Evolutionary conservation across 2,797 vertebrate species (phyloP).

Genomic region (Myripristis jacobus): DNA sequence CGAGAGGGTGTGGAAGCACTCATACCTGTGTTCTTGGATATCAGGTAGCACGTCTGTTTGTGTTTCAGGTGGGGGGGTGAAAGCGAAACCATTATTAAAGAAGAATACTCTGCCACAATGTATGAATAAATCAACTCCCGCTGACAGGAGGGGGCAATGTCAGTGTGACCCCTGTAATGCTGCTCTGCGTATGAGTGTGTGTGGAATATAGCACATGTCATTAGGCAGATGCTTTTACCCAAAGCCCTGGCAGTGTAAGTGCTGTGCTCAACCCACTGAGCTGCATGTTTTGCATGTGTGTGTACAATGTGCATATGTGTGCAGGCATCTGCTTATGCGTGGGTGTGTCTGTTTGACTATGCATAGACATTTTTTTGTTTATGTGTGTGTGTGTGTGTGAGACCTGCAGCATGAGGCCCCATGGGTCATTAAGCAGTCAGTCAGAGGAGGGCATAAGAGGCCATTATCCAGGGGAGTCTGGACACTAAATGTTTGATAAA

Average conservation of each 20-base stretch:
- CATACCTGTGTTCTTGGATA: conserved; percentile 28
- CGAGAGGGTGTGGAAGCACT: conserved; percentile 1
- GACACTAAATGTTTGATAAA: conserved; percentile 74
- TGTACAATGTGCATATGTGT: background rate
- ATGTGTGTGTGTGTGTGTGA: conserved; percentile 20
- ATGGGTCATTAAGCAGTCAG: conserved; percentile 68
- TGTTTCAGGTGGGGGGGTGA: conserved; percentile 65
- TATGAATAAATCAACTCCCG: conserved; percentile 65
- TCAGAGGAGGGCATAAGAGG: conserved; percentile 58
- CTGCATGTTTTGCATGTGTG: conserved; percentile 1
- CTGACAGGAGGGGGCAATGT: conserved; percentile 26
- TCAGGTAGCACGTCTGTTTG: conserved; percentile 61
- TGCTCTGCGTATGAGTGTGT: conserved; percentile 11
- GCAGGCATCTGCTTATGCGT: background rate
- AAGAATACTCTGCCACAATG: conserved; percentile 42
- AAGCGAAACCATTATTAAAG: conserved; percentile 72
- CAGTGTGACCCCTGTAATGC: conserved; percentile 19
- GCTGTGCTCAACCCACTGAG: background rate
- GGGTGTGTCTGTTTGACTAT: too few relatives aligned
- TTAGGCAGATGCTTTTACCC: conserved; percentile 19
- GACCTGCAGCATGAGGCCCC: conserved; percentile 36
- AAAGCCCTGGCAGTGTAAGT: conserved; percentile 9
- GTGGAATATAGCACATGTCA: background rate
- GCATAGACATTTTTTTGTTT: too few relatives aligned
- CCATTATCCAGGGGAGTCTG: conserved; percentile 58